Percentiles rank a stretch among this genome's conserved stretches.
Evolutionary conservation across 2,888 invertebrate genomes (phyloP).

Genomic region (Augiades crinisus): DNA sequence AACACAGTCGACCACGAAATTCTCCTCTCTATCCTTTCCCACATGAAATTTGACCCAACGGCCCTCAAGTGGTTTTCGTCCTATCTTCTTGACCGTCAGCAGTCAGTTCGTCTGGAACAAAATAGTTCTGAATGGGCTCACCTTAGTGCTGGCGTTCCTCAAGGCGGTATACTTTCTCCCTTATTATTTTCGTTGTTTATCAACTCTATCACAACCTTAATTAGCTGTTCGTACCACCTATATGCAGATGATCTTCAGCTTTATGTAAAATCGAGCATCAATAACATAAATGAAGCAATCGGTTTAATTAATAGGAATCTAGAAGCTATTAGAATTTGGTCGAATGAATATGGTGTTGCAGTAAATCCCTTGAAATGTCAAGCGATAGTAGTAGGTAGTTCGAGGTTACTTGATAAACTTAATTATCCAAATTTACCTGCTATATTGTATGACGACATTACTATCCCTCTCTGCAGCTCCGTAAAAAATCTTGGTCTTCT

Average conservation of each 20-base stretch:
- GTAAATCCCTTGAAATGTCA: not conserved
- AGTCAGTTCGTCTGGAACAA: not conserved
- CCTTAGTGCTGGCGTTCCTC: not conserved
- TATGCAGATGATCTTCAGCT: too few species aligned
- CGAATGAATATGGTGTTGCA: not conserved
- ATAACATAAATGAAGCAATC: not conserved
- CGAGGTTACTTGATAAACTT: not conserved
- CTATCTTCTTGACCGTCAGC: not conserved
- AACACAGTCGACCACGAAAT: too few species aligned
- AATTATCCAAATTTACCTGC: not conserved
- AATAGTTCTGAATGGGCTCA: not conserved
- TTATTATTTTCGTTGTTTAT: too few species aligned
- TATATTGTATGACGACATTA: not conserved
- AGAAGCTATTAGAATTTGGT: not conserved
- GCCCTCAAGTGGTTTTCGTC: too few species aligned
- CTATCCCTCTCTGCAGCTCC: not conserved
- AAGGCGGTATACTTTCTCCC: too few species aligned
- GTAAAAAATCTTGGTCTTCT: not conserved
- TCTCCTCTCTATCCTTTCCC: too few species aligned
- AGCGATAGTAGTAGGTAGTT: not conserved
- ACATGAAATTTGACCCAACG: too few species aligned
- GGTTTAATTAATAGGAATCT: not conserved
- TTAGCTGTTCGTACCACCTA: too few species aligned
- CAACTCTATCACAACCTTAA: not conserved
- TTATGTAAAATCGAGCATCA: not conserved